Evolutionary conservation across 1,140 invertebrate species (phyloP).

Genomic region (Lepidurus arcticus): DNA sequence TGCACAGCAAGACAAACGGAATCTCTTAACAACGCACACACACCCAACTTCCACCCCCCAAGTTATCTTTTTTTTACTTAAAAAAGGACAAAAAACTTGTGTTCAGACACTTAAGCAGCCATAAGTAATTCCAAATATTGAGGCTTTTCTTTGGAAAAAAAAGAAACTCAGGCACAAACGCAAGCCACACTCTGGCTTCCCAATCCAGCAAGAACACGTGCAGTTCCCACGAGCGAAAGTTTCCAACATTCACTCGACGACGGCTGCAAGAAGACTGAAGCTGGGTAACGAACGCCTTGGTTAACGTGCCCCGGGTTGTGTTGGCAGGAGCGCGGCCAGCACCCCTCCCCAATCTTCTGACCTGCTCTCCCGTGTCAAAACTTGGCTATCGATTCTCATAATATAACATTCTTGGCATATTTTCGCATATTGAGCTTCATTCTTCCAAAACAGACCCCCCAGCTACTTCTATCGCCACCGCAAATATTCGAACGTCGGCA

Average conservation of each 20-base stretch:
- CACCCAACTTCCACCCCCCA: background rate
- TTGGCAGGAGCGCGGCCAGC: background rate
- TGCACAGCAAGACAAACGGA: background rate
- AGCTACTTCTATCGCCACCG: too few species aligned
- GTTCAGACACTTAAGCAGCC: background rate
- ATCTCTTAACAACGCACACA: background rate
- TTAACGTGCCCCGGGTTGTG: background rate
- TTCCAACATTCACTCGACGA: background rate
- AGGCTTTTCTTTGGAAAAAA: background rate
- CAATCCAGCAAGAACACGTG: too few species aligned
- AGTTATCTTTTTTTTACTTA: background rate
- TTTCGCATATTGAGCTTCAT: background rate
- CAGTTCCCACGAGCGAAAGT: background rate
- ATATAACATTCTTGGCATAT: conserved; percentile 20
- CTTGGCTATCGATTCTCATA: conserved; percentile 14
- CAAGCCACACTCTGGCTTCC: background rate
- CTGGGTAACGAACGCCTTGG: background rate
- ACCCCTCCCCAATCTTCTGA: conserved; percentile 15
- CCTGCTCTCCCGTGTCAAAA: conserved; percentile 20
- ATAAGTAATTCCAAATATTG: conserved; percentile 11
- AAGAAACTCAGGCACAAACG: background rate
- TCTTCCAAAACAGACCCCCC: background rate
- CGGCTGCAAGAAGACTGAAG: background rate
- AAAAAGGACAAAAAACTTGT: background rate
- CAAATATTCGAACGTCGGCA: too few species aligned